Base-by-base conservation (phyloP, 2,113 vertebrate genomes). In the Euleptes europaea region DNA sequence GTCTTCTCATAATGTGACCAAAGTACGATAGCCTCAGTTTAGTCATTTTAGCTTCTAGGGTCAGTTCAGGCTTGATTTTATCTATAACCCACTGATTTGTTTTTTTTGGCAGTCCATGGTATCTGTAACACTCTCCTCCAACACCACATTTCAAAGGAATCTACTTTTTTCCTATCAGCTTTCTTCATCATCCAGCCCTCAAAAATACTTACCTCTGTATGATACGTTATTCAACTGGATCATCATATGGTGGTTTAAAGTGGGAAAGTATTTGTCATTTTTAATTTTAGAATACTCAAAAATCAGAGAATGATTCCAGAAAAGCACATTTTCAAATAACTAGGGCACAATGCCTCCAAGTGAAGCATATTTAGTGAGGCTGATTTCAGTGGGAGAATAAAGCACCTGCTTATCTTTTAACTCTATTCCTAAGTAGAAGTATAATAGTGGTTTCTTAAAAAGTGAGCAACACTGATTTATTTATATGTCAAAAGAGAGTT, bases 251-350 rank as follows among this genome's bases (percentile, higher is more conserved):
- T 74, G 84, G 77, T 70, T 88, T 82, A 67, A 80, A 73, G 72
- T 86, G 74, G 84, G 2, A 87, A 75, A 15, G 11, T 10, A 83
- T 86, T 76, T 88, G 85, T 19, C 83, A 80, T 7, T 88, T 60
- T 88, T 93, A 78, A 28, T 65, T 86, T 83, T 79, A 83, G 33
- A 85, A 76, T n/a, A 35, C 33, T 17, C 19, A 78, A 44, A 60
- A 84, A 78, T 80, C 4, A 2, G 75, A 80, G 87, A 3, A 2
- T 2, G 33, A 71, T 82, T 77, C 19, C 49, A 84, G 33, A 0
- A 63, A 77, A 88, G 79, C 78, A 4, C 79, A 23, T 28, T 1
- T 38, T 7, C 9, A 7, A n/a, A 49, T 12, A 28, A 65, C 23
- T 31, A 63, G 65, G 65, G 28, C 28, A 40, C n/a, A 67, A 40